phyloP scores from a whole-genome alignment of 2,113 vertebrate genomes.

The Hiodon tergisus region DNA sequence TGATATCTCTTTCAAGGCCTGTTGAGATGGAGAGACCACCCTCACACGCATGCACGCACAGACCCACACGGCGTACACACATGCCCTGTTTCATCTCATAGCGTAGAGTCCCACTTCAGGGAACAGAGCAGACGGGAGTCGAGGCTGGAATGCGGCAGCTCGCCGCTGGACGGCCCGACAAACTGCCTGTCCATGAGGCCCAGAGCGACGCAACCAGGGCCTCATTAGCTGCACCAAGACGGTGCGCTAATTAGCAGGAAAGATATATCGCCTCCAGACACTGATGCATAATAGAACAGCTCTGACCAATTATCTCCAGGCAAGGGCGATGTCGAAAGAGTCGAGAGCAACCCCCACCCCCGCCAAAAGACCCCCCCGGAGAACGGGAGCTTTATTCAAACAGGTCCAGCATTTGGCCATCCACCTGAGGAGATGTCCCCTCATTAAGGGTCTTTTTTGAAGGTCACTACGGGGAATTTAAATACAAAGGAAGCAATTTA shows the following conservation, averaged over 20 bases:
- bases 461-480: not conserved
- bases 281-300: conserved; percentile 17
- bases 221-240: conserved; percentile 4
- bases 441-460: conserved; percentile 6
- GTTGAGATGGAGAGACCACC: not conserved
- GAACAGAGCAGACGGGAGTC: not conserved
- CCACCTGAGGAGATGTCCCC: not conserved
- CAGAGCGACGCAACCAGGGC: not conserved
- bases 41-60: not conserved
- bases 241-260: conserved; percentile 17
- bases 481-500: conserved; percentile 1
- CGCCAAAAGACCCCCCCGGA: not conserved
- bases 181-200: not conserved
- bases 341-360: not conserved
- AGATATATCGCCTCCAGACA: conserved; percentile 19
- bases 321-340: conserved; percentile 13
- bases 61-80: not conserved
- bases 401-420: conserved; percentile 11
- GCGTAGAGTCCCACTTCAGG: not conserved
- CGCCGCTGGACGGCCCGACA: not conserved
- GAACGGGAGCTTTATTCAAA: not conserved
- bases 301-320: conserved; percentile 21
- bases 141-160: too few species aligned
- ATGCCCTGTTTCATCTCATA: not conserved
- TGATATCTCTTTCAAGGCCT: not conserved